phyloP scores from a whole-genome alignment of 2,797 vertebrate genomes.

The Falco cherrug region DNA sequence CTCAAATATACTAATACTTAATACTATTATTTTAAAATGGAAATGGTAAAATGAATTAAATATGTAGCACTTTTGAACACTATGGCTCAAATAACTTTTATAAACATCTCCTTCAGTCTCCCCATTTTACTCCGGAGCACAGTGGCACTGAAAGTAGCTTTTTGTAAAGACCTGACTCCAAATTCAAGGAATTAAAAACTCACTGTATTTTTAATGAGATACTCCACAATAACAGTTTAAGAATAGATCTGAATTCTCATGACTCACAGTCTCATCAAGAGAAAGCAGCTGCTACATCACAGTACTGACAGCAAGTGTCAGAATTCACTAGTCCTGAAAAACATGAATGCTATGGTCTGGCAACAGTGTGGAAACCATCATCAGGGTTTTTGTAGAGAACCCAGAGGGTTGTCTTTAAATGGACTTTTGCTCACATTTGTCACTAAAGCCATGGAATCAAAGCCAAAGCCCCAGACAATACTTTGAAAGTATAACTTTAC shows the following conservation, averaged over 20 bases:
- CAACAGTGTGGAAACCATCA: not conserved
- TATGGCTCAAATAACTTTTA: not conserved
- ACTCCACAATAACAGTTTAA: not conserved
- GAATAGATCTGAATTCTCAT: not conserved
- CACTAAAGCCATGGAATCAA: not conserved
- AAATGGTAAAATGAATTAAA: not conserved
- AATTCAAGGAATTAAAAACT: not conserved
- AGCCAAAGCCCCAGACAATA: not conserved
- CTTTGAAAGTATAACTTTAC: not conserved
- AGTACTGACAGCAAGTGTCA: not conserved
- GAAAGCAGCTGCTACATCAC: not conserved
- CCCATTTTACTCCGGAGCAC: not conserved
- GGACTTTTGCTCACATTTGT: not conserved
- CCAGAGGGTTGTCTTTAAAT: not conserved
- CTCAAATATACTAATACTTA: not conserved
- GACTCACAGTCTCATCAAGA: not conserved
- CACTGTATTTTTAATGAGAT: not conserved
- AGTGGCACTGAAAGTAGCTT: not conserved
- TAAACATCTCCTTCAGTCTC: not conserved
- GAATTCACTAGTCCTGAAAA: not conserved
- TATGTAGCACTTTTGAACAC: not conserved
- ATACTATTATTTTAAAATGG: not conserved
- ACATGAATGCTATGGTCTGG: fast-evolving
- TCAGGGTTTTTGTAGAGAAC: not conserved
- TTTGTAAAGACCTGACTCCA: not conserved